Evolutionary conservation across 2,888 invertebrate genomes (phyloP).

Genomic region (Pammene aurita): DNA sequence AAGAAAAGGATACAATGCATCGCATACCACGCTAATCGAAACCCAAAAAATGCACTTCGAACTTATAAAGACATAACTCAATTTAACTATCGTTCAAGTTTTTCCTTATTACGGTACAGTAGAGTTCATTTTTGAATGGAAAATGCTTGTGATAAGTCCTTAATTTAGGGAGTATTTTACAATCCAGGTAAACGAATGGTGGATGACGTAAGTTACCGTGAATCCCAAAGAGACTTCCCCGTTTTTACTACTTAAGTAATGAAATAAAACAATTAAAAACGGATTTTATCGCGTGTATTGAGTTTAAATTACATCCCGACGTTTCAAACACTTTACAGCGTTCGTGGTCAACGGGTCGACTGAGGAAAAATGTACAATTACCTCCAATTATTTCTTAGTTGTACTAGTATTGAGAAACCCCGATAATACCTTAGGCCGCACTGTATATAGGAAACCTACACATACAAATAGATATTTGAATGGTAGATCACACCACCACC

Average conservation of each 20-base stretch:
- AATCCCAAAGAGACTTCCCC: slow-evolving; percentile 31
- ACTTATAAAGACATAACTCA: neutral
- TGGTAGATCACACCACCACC: too few species aligned
- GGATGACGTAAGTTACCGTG: slow-evolving; percentile 22
- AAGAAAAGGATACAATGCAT: slow-evolving; percentile 47
- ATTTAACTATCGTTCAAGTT: neutral
- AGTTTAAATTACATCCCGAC: too few species aligned
- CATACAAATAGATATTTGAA: too few species aligned
- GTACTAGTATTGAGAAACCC: too few species aligned
- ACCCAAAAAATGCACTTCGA: slow-evolving; percentile 55
- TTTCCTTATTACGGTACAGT: neutral
- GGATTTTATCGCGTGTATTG: too few species aligned
- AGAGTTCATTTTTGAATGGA: slow-evolving; percentile 5
- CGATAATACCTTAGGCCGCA: too few species aligned
- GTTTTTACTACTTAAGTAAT: slow-evolving; percentile 22
- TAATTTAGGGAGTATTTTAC: neutral
- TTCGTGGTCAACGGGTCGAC: too few species aligned
- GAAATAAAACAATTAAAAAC: too few species aligned
- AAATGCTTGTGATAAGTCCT: neutral
- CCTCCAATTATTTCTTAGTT: too few species aligned
- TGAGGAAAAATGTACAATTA: too few species aligned
- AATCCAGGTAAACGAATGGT: slow-evolving; percentile 21
- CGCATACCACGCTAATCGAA: slow-evolving; percentile 60
- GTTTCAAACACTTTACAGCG: too few species aligned
- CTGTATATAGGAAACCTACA: too few species aligned